Evolutionary conservation across 1,140 invertebrate species (phyloP), one percentile per base, ranked within the genome.

Genomic region (Zaprionus lachaisei): DNA sequence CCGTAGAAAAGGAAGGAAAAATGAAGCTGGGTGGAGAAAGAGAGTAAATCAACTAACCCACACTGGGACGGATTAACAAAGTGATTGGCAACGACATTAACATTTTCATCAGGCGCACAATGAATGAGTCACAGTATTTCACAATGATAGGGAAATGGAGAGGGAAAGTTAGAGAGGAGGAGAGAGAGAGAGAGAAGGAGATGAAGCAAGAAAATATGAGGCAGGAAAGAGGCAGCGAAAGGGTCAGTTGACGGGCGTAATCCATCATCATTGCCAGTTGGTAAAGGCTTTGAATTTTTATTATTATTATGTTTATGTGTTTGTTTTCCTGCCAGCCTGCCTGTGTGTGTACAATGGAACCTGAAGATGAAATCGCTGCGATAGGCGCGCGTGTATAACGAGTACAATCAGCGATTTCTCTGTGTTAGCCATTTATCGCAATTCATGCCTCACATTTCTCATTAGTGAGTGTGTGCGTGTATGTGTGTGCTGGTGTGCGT

Each of bases 41-140:
- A 34, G n/a, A 20, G 17, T 67, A 90, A 90, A 90, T 90, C 81
- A 89, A 82, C 64, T 81, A 80, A 79, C 64, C 60, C 81, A 47
- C 66, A 58, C 69, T 77, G 67, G 64, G 67, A 72, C 63, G 79
- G 81, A 85, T 89, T 89, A 89, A 85, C 76, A 85, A 82, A 90
- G 79, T 89, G 85, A 89, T 89, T 89, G 81, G 85, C 81, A 89
- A 85, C 81, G 82, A 89, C 85, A 85, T 90, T 89, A 89, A 85
- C 85, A 89, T 89, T 89, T 90, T 90, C 86, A 89, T 85, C 85
- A 89, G 83, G 85, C 85, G 71, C 68, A 64, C 60, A 68, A 44
- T 69, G 70, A 74, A 74, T 79, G 67, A 72, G 60, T 72, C 77
- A 67, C 28, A 80, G 57, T 37, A 11, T 57, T 56, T 66, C 24